Evolutionary conservation across 2,113 vertebrate species (phyloP), one percentile per base, ranked within the genome.

Genomic region (Monarcha castaneiventris): DNA sequence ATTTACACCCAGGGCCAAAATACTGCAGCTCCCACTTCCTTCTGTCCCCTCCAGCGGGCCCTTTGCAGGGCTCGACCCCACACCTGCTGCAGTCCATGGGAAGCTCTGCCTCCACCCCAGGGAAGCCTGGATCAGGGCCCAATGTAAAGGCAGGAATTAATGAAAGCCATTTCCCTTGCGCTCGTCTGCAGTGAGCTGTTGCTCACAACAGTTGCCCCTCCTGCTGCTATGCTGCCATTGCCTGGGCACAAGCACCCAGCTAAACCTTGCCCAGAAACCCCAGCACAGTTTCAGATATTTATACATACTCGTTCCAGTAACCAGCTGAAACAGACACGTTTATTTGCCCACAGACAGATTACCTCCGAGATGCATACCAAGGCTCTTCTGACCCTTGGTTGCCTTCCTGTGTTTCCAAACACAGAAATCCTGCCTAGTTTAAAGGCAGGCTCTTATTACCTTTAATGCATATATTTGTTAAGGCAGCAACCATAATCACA

Each of bases 21-120:
- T 0, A 8, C 25, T 58, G 35, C 41, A 11, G 3, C 15, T 51
- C 23, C 54, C 54, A 15, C 4, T 16, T 51, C 49, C 33, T 23
- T 18, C 55, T 39, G 17, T 5, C 30, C 37, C n/a, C 61, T 52
- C 35, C 33, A 18, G 16, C 0, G 0, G 13, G 46, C n/a, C 13
- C 32, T 37, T 78, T 18, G n/a, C 67, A 49, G 39, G n/a, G 41
- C 48, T 76, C 71, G 29, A 11, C 32, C 21, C 72, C 72, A 35
- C n/a, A 41, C 20, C 33, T 1, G 1, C 55, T 19, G 23, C 3
- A 6, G 29, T 2, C 21, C 1, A 0, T 30, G 39, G 30, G 33
- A 58, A 78, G 51, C 52, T 69, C n/a, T 77, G 35, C 76, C 81
- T 94, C n/a, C 11, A 1, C 5, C 56, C 44, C 33, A 2, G 30